Evolutionary conservation across 2,797 vertebrate genomes (phyloP), one percentile per base, ranked within the genome.

Genomic region (Delichon dasypus): DNA sequence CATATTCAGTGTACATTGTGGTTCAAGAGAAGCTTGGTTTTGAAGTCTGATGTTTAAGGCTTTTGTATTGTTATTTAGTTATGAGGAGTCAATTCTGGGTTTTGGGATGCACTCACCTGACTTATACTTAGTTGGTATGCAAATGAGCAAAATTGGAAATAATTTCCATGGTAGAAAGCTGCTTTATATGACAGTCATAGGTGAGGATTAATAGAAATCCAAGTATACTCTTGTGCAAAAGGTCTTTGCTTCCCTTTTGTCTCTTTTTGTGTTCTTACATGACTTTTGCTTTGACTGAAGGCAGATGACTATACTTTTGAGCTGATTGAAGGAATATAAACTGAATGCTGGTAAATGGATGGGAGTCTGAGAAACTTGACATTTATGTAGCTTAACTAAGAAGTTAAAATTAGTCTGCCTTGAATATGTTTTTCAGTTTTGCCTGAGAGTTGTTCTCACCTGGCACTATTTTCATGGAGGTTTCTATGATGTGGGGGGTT

Each of bases 331-430:
- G 50, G 47, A 83, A 34, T 78, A 85, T 54, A 81, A 88, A 80
- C 65, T 86, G 62, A 47, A 34, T 80, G 48, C 81, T 81, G 47
- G n/a, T 88, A 84, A 81, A 91, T 84, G 79, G 53, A 76, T 44
- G 66, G 54, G 54, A 89, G 85, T 65, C 75, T 89, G 61, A 85
- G 47, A 62, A 93, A 85, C 53, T 15, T 71, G 58, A 57, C 81
- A 64, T 82, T 76, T 73, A 79, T 77, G 53, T 90, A 93, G 89
- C 78, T n/a, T n/a, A n/a, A n/a, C 18, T 30, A 48, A 87, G 81
- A 85, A 32, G n/a, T 94, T 71, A 85, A 89, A 93, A 91, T 88
- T 65, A 85, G 40, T 64, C 74, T 88, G 29, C 23, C 32, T 91
- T 80, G 45, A 53, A 58, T 73, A 22, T 6, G 6, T 48, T 92